Evolutionary conservation across 2,888 invertebrate species (phyloP).

Genomic region (Sepiola atlantica): DNA sequence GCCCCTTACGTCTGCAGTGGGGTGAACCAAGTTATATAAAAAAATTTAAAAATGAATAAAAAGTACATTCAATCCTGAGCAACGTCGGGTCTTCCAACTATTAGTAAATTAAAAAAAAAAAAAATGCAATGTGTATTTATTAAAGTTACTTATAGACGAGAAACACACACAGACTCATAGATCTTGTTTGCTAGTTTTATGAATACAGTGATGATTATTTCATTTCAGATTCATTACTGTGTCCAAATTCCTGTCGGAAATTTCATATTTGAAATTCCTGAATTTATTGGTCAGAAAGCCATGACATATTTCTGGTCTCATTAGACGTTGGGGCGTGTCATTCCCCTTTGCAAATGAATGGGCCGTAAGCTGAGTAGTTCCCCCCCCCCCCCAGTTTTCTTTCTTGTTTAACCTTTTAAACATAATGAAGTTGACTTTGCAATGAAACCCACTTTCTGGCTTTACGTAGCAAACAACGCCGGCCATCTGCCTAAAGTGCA

Average conservation of each 20-base stretch:
- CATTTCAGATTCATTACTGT: neutral
- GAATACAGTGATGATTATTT: too few relatives aligned
- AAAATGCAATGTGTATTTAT: too few relatives aligned
- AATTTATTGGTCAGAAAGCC: neutral
- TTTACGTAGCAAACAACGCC: neutral
- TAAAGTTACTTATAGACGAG: too few relatives aligned
- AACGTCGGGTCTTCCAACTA: too few relatives aligned
- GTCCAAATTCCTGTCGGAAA: neutral
- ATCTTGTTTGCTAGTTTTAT: too few relatives aligned
- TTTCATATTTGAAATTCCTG: neutral
- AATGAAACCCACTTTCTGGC: slow-evolving; percentile 8
- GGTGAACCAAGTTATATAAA: too few relatives aligned
- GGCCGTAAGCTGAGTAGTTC: neutral
- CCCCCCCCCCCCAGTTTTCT: neutral
- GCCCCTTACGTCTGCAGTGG: too few relatives aligned
- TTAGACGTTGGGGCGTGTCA: neutral
- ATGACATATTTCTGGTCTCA: neutral
- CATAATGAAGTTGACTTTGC: neutral
- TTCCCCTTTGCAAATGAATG: neutral
- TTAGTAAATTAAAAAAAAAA: too few relatives aligned
- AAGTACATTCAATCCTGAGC: too few relatives aligned
- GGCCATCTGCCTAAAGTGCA: slow-evolving; percentile 18
- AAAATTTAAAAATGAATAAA: too few relatives aligned
- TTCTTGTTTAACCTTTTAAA: neutral
- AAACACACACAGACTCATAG: too few relatives aligned